phyloP scores from a whole-genome alignment of 2,888 invertebrate genomes.

The Linyphia triangularis region DNA sequence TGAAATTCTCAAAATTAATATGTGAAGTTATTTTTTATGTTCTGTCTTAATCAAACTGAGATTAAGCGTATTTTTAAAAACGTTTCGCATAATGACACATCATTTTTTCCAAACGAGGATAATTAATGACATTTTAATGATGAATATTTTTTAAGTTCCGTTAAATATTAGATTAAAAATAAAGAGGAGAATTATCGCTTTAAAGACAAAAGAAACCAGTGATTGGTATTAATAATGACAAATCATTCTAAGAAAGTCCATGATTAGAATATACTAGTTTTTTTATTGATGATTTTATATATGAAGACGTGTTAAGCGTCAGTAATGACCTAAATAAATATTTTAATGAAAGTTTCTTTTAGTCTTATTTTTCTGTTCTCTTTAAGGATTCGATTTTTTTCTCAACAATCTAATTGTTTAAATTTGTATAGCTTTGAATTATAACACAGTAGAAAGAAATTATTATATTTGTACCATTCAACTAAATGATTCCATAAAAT shows the following conservation, averaged over 20 bases:
- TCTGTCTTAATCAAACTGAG: slow-evolving; percentile 18
- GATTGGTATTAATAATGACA: neutral
- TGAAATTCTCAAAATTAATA: too few species aligned
- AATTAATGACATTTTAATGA: slow-evolving; percentile 48
- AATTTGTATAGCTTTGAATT: too few species aligned
- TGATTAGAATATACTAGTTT: neutral
- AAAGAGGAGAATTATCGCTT: neutral
- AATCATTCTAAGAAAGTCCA: neutral
- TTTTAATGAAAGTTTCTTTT: neutral
- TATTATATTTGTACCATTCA: too few species aligned
- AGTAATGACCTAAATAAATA: neutral
- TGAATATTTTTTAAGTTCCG: neutral
- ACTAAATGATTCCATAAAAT: too few species aligned
- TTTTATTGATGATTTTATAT: neutral
- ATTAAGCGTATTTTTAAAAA: slow-evolving; percentile 5
- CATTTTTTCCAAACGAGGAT: neutral
- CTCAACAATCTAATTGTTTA: too few species aligned
- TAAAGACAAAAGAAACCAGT: neutral
- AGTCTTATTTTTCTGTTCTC: too few species aligned
- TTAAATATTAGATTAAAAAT: neutral
- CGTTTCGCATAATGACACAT: neutral
- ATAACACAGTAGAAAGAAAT: too few species aligned
- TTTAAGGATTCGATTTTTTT: too few species aligned
- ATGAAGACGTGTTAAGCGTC: neutral
- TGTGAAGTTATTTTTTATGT: neutral